A percentile compares a stretch with the other conserved stretches of the same genome.
phyloP scores from a whole-genome alignment of 2,797 vertebrate species.

The Furcifer pardalis region DNA sequence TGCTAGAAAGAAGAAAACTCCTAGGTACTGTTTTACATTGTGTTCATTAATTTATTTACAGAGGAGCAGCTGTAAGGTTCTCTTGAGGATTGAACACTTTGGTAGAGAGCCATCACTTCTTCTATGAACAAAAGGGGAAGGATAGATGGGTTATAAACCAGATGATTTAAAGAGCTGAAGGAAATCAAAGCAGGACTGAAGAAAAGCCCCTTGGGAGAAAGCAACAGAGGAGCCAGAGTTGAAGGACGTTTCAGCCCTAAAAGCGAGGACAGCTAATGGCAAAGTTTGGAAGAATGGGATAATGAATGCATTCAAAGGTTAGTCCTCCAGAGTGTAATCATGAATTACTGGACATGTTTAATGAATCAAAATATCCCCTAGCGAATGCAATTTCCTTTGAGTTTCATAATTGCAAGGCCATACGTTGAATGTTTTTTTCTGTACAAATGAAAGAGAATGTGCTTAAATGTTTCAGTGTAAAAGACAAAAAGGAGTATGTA shows the following conservation, averaged over 20 bases:
- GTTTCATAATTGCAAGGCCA: constrained; percentile 11
- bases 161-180: constrained; percentile 7
- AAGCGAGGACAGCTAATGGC: constrained; percentile 18
- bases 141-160: constrained; percentile 11
- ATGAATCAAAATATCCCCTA: constrained; percentile 31
- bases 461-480: neutral
- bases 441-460: neutral
- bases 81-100: constrained; percentile 8
- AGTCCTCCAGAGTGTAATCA: constrained; percentile 16
- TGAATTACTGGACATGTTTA: constrained; percentile 37
- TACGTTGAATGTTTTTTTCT: neutral
- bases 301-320: constrained; percentile 40
- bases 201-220: neutral
- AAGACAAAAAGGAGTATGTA: neutral
- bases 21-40: rapidly evolving
- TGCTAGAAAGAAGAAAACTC: rapidly evolving
- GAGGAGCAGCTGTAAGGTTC: neutral
- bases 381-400: constrained; percentile 35
- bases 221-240: neutral
- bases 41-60: constrained; percentile 27
- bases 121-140: constrained; percentile 13
- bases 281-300: constrained; percentile 11
- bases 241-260: neutral
- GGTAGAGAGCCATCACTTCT: neutral
- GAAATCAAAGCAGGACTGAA: constrained; percentile 20